Percentiles rank a stretch among this genome's conserved stretches.
Evolutionary conservation across 2,113 vertebrate species (phyloP).

Genomic region (Phycodurus eques): DNA sequence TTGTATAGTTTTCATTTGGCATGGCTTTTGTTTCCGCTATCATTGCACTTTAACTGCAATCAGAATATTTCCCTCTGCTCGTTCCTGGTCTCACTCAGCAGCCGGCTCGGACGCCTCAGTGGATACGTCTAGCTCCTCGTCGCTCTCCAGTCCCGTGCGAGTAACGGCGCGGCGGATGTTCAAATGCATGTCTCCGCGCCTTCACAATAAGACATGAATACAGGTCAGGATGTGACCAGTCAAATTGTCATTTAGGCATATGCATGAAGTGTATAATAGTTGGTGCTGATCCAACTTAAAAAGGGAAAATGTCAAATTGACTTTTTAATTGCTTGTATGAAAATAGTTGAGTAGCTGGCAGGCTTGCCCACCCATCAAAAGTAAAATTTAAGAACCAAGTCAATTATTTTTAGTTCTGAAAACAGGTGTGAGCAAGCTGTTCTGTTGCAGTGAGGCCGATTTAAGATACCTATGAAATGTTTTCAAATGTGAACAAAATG

Average conservation of each 20-base stretch:
- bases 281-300: background rate
- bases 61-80: background rate
- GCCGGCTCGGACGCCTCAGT: conserved; percentile 47
- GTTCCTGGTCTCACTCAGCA: conserved; percentile 51
- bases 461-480: too few species aligned
- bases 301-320: too few species aligned
- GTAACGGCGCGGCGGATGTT: conserved; percentile 40
- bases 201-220: conserved; percentile 29
- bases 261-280: background rate
- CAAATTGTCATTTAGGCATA: background rate
- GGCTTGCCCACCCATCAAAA: background rate
- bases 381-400: background rate
- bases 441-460: too few species aligned
- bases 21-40: conserved; percentile 4
- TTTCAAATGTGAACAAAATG: too few species aligned
- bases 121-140: conserved; percentile 62
- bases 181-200: conserved; percentile 64
- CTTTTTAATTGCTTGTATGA: too few species aligned
- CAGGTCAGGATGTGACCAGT: background rate
- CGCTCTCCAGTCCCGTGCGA: conserved; percentile 65
- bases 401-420: background rate
- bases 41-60: conserved; percentile 1
- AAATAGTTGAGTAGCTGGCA: too few species aligned
- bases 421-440: too few species aligned
- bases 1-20: background rate